Evolutionary conservation across 2,113 vertebrate species (phyloP), one percentile per base, ranked within the genome.

Genomic region (Leptocoma aspasia): DNA sequence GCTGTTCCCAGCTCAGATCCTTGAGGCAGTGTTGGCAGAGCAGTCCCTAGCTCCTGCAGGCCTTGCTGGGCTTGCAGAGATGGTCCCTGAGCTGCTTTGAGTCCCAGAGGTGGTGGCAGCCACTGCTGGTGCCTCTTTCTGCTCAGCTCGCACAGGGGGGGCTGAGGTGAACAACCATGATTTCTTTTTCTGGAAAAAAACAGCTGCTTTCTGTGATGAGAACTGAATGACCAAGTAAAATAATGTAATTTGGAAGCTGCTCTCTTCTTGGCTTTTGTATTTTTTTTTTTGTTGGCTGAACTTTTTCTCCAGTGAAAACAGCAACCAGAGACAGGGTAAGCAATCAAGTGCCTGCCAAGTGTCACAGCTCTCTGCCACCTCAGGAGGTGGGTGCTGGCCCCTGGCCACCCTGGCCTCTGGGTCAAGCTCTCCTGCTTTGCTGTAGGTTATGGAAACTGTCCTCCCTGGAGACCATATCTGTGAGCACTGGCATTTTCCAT

Each of bases 401-500:
- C 33, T 8, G 7, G 90, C 57, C 69, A n/a, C 42, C n/a, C 59
- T 68, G 78, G 39, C 66, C 71, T 35, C 56, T 44, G 71, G 80
- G 35, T 37, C 80, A 93, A 71, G 59, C 52, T 44, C 52, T 92
- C 54, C 76, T 78, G 85, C 94, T 89, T 88, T 80, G 88, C 92
- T 92, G 53, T 73, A 1, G 52, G 72, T 88, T 94, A 24, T 96
- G 94, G 92, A 95, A 96, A 96, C 76, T 90, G 82, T 88, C 87
- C 93, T 95, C 80, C 95, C 86, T 95, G 33, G 90, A 95, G 94
- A 94, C 88, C 76, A 13, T 90, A 96, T 92, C 92, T 92, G 31
- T 1, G 13, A 89, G 92, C 21, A 4, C 60, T 93, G 96, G 93
- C 92, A 84, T 96, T 96, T 97, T 97, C 94, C 96, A 96, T 0